phyloP scores from a whole-genome alignment of 1,140 invertebrate genomes.

The Drosophila teissieri region DNA sequence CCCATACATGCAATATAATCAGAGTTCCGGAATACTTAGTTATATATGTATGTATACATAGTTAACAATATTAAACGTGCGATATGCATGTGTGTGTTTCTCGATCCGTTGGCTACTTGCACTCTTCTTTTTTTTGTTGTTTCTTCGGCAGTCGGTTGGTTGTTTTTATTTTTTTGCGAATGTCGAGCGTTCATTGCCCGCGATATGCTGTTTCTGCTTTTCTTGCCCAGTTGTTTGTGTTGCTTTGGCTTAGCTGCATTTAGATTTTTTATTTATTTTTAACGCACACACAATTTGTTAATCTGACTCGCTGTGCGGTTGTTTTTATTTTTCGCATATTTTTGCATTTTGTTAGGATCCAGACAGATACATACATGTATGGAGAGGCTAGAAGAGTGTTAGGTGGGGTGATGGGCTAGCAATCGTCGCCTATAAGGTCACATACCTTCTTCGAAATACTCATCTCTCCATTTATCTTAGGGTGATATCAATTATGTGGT shows the following conservation, averaged over 20 bases:
- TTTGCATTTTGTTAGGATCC: constrained; percentile 32
- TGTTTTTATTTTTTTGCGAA: constrained; percentile 63
- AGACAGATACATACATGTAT: not conserved
- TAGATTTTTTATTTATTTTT: constrained; percentile 63
- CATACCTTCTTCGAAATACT: constrained; percentile 48
- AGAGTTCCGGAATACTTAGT: too few species aligned
- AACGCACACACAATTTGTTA: constrained; percentile 69
- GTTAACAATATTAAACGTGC: too few species aligned
- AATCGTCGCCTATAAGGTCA: constrained; percentile 57
- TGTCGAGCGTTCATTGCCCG: constrained; percentile 81
- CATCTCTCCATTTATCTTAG: not conserved
- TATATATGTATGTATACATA: too few species aligned
- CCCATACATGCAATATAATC: too few species aligned
- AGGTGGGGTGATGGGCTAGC: constrained; percentile 3
- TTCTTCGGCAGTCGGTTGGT: constrained; percentile 25
- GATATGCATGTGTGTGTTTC: constrained; percentile 36
- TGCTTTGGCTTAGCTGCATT: constrained; percentile 57
- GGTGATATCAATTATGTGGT: too few species aligned
- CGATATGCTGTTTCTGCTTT: constrained; percentile 47
- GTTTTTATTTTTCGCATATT: constrained; percentile 50
- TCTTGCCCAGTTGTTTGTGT: constrained; percentile 2
- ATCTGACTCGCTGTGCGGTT: constrained; percentile 38
- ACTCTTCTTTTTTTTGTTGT: constrained; percentile 22
- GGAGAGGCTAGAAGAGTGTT: not conserved
- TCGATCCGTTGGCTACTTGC: constrained; percentile 61